A percentile compares a stretch with the other conserved stretches of the same genome.
Evolutionary conservation across 1,140 invertebrate genomes (phyloP).

Genomic region (Palaemon carinicauda): DNA sequence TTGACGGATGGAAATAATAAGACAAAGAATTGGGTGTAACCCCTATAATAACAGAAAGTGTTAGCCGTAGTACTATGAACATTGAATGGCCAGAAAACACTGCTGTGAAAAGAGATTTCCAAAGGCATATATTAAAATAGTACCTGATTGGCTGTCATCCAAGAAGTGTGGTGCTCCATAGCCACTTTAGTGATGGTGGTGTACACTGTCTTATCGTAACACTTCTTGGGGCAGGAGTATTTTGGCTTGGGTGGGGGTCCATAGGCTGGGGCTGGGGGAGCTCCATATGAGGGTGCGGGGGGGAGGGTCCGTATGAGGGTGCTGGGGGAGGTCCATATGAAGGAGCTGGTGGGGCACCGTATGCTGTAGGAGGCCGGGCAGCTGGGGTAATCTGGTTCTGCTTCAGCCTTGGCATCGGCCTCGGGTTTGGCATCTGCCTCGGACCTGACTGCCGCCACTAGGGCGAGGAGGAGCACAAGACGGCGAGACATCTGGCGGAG

Average conservation of each 20-base stretch:
- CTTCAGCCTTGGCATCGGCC: slow-evolving; percentile 43
- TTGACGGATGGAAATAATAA: no score
- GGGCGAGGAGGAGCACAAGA: not conserved
- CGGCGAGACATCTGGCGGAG: slow-evolving; percentile 17
- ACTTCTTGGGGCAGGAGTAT: slow-evolving; percentile 55
- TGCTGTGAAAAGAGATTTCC: no score
- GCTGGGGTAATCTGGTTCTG: slow-evolving; percentile 44
- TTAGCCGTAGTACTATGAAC: no score
- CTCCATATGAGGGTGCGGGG: slow-evolving; percentile 11
- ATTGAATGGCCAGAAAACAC: no score
- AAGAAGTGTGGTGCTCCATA: slow-evolving; percentile 56
- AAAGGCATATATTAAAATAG: no score
- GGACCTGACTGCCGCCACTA: not conserved
- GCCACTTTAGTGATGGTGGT: slow-evolving; percentile 55
- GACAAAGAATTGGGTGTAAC: no score
- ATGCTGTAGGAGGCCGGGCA: slow-evolving; percentile 26
- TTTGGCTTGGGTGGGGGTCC: slow-evolving; percentile 57
- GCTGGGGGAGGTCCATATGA: slow-evolving; percentile 21
- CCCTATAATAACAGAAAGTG: no score
- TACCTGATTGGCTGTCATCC: slow-evolving; percentile 55
- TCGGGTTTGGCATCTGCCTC: slow-evolving; percentile 52
- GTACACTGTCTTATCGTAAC: slow-evolving; percentile 59
- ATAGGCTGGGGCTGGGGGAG: slow-evolving; percentile 48
- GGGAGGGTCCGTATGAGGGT: slow-evolving; percentile 10
- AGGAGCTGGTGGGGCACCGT: slow-evolving; percentile 18